Evolutionary conservation across 1,140 invertebrate species (phyloP).

Genomic region (Pseudomyrmex cubaensis): DNA sequence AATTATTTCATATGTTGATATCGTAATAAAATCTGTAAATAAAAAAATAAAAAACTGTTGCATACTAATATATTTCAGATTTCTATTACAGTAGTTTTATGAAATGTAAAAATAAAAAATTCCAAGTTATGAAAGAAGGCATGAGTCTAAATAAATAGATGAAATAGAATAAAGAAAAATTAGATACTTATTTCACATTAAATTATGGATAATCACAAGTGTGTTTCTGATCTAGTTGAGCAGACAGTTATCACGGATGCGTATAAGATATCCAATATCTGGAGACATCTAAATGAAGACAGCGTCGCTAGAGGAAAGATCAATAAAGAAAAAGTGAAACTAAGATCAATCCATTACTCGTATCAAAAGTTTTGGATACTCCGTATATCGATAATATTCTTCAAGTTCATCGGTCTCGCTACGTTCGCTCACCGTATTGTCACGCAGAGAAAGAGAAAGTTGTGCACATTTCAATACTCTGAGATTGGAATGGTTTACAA

Average conservation of each 20-base stretch:
- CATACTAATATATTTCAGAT: background rate
- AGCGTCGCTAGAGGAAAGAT: background rate
- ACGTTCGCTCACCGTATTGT: conserved; percentile 18
- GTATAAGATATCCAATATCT: background rate
- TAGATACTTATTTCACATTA: background rate
- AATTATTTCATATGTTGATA: background rate
- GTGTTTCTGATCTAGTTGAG: background rate
- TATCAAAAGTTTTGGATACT: background rate
- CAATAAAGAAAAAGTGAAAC: conserved; percentile 1
- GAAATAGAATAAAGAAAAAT: background rate
- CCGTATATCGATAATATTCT: conserved; percentile 10
- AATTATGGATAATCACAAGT: conserved; percentile 8
- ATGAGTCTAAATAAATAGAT: background rate
- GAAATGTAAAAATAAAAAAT: background rate
- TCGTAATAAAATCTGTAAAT: background rate
- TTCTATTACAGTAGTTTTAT: background rate
- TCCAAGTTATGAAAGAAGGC: background rate
- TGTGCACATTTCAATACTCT: conserved; percentile 13
- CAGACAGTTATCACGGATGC: conserved; percentile 1
- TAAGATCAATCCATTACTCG: background rate
- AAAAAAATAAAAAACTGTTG: background rate
- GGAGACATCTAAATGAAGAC: background rate
- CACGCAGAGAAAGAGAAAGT: background rate
- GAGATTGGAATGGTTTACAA: conserved; percentile 58
- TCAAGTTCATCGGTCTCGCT: conserved; percentile 65